Evolutionary conservation across 2,797 vertebrate genomes (phyloP), one percentile per base, ranked within the genome.

Genomic region (Phrynocephalus guinanensis): DNA sequence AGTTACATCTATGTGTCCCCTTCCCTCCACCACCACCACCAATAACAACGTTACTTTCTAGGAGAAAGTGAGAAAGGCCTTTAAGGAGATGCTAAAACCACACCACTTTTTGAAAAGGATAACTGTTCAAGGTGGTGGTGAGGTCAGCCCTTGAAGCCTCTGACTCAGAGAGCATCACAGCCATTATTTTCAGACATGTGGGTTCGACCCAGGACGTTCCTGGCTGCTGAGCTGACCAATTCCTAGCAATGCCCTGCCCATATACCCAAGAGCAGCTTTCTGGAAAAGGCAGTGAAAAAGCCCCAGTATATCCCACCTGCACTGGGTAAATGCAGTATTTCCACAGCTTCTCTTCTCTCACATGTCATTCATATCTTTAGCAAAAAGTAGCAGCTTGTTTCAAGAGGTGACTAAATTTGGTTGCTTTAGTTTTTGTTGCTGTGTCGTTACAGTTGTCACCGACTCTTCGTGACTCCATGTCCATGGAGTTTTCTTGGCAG

Each of bases 351-450:
- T 48, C 38, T 1, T 30, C 63, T 52, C 44, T 50, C 28, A 33
- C 30, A n/a, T 28, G 30, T 33, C 10, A 78, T 24, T 68, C 60
- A 78, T 26, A 83, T 26, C 0, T 33, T 79, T 71, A 63, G 67
- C 63, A 78, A 78, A 26, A 44, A 3, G 24, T n/a, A 83, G 78
- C 86, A 77, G 26, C 66, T 60, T 79, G 48, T 78, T 71, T 71
- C 67, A 80, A 80, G 71, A 13, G 20, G 0, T 22, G 15, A 22
- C 3, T 80, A 52, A 8, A 1, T 73, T 79, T 86, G 16, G n/a
- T 3, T 44, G n/a, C 50, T 83, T 85, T 88, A 92, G 87, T 89
- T 89, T 44, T 44, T 44, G 38, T 44, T 44, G 33, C 33, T 33
- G 38, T 44, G 38, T 44, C 38, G 5, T 44, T 44, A 44, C 38